Evolutionary conservation across 2,888 invertebrate genomes (phyloP).

Genomic region (Harpalus rubripes): DNA sequence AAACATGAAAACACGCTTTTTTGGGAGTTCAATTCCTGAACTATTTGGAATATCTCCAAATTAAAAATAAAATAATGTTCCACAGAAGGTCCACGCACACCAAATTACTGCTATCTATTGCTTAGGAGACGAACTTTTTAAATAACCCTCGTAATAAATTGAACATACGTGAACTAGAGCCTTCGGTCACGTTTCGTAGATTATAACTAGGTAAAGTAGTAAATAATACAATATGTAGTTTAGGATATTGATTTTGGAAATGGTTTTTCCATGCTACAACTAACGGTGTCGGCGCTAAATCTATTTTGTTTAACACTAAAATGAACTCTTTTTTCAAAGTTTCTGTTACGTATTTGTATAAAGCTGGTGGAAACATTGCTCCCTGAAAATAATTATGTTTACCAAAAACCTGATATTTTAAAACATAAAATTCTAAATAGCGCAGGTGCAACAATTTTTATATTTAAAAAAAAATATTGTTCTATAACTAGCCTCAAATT

Average conservation of each 20-base stretch:
- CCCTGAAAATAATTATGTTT: slow-evolving; percentile 78
- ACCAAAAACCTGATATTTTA: background rate
- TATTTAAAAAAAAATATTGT: no score
- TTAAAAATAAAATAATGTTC: no score
- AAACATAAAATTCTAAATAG: background rate
- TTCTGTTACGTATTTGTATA: slow-evolving; percentile 89
- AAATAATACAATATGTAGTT: slow-evolving; percentile 88
- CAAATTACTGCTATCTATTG: no score
- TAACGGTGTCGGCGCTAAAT: slow-evolving; percentile 88
- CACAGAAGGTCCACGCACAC: no score
- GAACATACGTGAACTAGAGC: slow-evolving; percentile 19
- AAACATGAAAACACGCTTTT: no score
- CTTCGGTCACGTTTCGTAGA: slow-evolving; percentile 76
- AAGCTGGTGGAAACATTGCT: slow-evolving; percentile 93
- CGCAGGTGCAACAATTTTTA: no score
- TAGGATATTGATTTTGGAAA: slow-evolving; percentile 85
- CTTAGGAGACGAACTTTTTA: no score
- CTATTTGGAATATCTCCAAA: no score
- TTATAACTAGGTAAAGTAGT: slow-evolving; percentile 90
- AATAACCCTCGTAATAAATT: no score
- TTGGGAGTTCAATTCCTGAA: no score
- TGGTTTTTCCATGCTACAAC: slow-evolving; percentile 94
- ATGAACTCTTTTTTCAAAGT: slow-evolving; percentile 91
- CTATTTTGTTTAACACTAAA: slow-evolving; percentile 94
- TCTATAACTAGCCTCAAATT: no score